phyloP scores from a whole-genome alignment of 2,888 invertebrate species.

The Polymixis lichenea region DNA sequence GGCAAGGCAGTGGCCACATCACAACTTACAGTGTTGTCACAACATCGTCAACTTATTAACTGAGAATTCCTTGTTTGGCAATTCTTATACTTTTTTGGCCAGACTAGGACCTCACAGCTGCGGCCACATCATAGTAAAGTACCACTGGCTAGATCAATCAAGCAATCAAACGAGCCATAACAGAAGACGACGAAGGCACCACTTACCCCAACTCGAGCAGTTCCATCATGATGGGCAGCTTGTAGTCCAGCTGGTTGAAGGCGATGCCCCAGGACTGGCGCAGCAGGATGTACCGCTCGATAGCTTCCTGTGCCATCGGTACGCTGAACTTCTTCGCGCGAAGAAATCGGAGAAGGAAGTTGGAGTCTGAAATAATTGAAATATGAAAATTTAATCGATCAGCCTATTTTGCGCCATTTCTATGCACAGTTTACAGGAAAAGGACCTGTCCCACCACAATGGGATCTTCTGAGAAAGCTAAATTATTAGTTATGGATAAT shows the following conservation, averaged over 20 bases:
- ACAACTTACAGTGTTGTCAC: not conserved
- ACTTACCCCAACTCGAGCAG: constrained; percentile 93
- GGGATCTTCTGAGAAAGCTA: not conserved
- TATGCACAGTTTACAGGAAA: not conserved
- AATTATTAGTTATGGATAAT: no score
- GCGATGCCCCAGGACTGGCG: constrained; percentile 94
- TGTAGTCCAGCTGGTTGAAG: constrained; percentile 93
- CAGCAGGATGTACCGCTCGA: constrained; percentile 94
- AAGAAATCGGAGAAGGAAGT: constrained; percentile 93
- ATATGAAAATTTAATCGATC: not conserved
- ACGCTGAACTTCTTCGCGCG: constrained; percentile 96
- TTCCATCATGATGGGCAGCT: constrained; percentile 93
- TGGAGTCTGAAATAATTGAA: constrained; percentile 89
- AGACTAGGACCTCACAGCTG: not conserved
- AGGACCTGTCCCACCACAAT: not conserved
- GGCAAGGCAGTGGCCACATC: not conserved
- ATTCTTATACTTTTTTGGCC: no score
- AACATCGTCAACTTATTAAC: not conserved
- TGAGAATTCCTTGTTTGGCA: not conserved
- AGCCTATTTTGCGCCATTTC: not conserved
- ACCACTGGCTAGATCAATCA: not conserved
- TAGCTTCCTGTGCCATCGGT: constrained; percentile 94
- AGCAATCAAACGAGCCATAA: not conserved
- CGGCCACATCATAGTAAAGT: not conserved
- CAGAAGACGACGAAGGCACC: not conserved